Evolutionary conservation across 1,140 invertebrate species (phyloP), one percentile per base, ranked within the genome.

Genomic region (Nasonia giraulti): DNA sequence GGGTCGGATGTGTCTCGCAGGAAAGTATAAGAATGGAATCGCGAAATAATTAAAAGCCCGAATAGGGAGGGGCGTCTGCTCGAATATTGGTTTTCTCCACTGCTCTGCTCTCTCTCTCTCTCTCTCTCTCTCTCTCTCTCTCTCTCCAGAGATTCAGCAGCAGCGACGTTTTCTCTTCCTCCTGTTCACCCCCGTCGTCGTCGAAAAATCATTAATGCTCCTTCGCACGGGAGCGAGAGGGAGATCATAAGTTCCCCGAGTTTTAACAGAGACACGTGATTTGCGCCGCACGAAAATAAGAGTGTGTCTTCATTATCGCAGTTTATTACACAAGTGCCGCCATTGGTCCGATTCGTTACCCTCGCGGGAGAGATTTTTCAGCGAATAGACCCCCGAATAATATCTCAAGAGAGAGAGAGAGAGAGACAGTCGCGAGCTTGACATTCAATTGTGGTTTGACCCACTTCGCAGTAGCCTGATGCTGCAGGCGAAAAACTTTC

Each of bases 121-220:
- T 66, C 20, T n/a, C n/a, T 62, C 10, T 33, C 62, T 33, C 74
- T 0, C n/a, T 62, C 10, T 33, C 62, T 33, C 74, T 0, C 33
- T 14, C 31, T 55, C 76, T 66, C 20, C n/a, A 23, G 7, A 17
- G 76, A 78, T 77, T 83, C 27, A 40, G 17, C 68, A 12, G 73
- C 68, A 10, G 73, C 62, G 73, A 77, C 82, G 33, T 79, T 27
- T 40, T 77, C 74, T 71, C 6, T 55, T 0, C 27, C 23, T 71
- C 68, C 3, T 7, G 23, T 4, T 31, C 68, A 1, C 27, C 62
- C 5, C 7, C 62, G 14, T 17, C 10, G 23, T 83, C 74, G 37
- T 77, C 62, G 82, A 84, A 84, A 84, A 84, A 84, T 84, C 83
- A 84, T 84, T 84, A 84, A 50, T 44, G 66, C 66, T 69, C 40